phyloP scores from a whole-genome alignment of 1,140 invertebrate species.

The Zaprionus vittiger region DNA sequence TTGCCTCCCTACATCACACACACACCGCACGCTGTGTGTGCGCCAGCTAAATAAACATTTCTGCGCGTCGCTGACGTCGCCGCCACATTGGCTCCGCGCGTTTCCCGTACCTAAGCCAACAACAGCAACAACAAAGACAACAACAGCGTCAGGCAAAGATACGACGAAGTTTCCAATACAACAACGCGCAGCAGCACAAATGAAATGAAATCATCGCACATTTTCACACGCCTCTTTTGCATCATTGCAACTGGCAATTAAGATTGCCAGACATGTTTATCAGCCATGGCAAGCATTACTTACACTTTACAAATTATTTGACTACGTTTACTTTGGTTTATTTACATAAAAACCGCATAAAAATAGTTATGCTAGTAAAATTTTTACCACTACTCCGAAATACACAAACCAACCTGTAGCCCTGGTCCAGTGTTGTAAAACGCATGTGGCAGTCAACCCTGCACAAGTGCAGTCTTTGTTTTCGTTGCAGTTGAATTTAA shows the following conservation, averaged over 20 bases:
- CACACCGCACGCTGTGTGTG: constrained; percentile 25
- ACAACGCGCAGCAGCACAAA: constrained; percentile 62
- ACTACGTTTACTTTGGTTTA: constrained; percentile 69
- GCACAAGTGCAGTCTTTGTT: constrained; percentile 8
- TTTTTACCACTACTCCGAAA: constrained; percentile 76
- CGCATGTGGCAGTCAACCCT: constrained; percentile 16
- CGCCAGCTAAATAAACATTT: constrained; percentile 47
- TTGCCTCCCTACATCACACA: constrained; percentile 52
- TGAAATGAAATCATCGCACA: constrained; percentile 75
- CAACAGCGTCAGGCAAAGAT: constrained; percentile 62
- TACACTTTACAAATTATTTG: constrained; percentile 72
- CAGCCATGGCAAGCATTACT: constrained; percentile 42
- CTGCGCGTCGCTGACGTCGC: constrained; percentile 46
- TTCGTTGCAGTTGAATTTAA: constrained; percentile 54
- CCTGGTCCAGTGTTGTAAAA: constrained; percentile 53
- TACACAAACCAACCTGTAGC: constrained; percentile 67
- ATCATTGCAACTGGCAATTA: neutral
- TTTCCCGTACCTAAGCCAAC: constrained; percentile 51
- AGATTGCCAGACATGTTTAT: neutral
- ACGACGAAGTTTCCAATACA: constrained; percentile 82
- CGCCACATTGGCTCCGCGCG: constrained; percentile 37
- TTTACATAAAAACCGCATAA: constrained; percentile 77
- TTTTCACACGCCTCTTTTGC: constrained; percentile 47
- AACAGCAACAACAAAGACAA: constrained; percentile 46
- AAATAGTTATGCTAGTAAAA: constrained; percentile 73